A percentile compares a stretch with the other conserved stretches of the same genome.
These are phyloP conservation scores for Aphis craccivora DNA, from an alignment of 1,140 invertebrate species.

Conservation along the genomic window DNA sequence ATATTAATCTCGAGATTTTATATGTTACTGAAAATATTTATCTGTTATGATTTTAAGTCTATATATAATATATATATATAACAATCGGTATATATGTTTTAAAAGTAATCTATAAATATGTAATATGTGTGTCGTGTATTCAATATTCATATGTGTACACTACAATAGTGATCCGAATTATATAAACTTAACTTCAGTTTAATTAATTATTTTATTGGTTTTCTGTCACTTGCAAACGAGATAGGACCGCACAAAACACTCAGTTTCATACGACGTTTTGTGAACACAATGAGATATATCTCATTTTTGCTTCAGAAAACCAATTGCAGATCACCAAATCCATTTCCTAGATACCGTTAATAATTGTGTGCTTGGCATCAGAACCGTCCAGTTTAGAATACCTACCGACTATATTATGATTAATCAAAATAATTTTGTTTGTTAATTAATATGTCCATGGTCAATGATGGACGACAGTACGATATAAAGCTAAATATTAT, in stretches of 20 bases:
- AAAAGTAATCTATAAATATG: background rate
- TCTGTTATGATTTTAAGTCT: background rate
- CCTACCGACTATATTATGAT: background rate
- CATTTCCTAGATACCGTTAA: background rate
- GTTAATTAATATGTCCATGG: background rate
- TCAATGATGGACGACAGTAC: background rate
- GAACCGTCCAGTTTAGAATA: background rate
- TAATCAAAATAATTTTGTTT: background rate
- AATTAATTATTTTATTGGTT: conserved; percentile 14
- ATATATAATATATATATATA: background rate
- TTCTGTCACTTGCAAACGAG: conserved; percentile 9
- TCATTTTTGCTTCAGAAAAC: background rate
- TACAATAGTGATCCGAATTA: background rate
- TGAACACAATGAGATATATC: background rate
- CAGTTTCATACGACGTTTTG: background rate
- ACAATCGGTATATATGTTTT: background rate
- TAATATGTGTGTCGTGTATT: background rate
- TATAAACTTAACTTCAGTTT: background rate
- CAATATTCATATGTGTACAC: background rate
- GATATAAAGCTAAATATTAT: background rate
- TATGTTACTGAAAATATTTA: no score
- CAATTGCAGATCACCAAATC: background rate
- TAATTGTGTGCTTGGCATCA: background rate
- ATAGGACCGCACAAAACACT: background rate
- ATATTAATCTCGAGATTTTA: no score